Evolutionary conservation across 2,797 vertebrate genomes (phyloP).

Genomic region (Podarcis lilfordi): DNA sequence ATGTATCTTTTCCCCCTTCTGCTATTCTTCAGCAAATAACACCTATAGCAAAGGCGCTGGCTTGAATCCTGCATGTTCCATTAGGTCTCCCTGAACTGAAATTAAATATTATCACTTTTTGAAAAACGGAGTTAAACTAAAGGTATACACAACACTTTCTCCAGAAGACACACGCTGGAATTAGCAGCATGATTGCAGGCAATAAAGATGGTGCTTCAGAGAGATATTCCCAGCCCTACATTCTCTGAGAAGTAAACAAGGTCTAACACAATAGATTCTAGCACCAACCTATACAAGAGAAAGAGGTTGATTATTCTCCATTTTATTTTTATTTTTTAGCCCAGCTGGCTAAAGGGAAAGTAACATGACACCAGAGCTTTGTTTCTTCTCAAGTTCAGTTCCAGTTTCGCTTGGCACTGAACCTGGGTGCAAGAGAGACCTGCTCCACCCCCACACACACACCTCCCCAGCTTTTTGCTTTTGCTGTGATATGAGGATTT

Average conservation of each 20-base stretch:
- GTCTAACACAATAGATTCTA: conserved; percentile 36
- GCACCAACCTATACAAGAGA: conserved; percentile 29
- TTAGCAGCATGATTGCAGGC: neutral
- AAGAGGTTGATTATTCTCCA: conserved; percentile 36
- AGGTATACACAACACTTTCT: neutral
- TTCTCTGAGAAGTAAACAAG: conserved; percentile 43
- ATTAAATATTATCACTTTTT: neutral
- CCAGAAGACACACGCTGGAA: conserved; percentile 28
- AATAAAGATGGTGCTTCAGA: conserved; percentile 21
- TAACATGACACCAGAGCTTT: conserved; percentile 15
- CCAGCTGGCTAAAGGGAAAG: neutral
- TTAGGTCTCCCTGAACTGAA: neutral
- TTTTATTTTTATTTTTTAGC: neutral
- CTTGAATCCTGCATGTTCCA: fast-evolving
- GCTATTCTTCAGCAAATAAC: neutral
- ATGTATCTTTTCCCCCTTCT: neutral
- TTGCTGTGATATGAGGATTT: conserved; percentile 6
- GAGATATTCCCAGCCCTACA: neutral
- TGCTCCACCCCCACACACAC: neutral
- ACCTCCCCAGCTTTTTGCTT: no score
- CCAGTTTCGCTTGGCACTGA: conserved; percentile 54
- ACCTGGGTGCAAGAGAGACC: conserved; percentile 29
- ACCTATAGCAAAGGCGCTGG: neutral
- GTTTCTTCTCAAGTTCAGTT: conserved; percentile 50
- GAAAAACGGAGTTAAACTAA: neutral